Conservation (phyloP, 53 echinoderm and acorn worm genomes). For the Holothuria leucospilota region DNA sequence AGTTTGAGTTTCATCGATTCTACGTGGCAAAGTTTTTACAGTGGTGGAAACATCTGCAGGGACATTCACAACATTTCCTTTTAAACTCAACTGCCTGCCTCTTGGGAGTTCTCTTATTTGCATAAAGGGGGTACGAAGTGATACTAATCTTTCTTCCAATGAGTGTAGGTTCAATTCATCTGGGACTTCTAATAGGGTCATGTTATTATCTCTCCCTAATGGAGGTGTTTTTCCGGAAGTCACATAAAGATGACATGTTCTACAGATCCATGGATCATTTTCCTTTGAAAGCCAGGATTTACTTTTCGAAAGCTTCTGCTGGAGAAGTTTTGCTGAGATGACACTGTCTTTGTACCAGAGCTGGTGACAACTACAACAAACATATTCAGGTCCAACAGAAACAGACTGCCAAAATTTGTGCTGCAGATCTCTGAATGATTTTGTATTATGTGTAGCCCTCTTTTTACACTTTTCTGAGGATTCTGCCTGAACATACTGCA, state of each 20-base stretch:
- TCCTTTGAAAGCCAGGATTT: slow-evolving; percentile 3
- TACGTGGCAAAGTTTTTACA: slow-evolving; percentile 35
- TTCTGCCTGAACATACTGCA: slow-evolving; percentile 3
- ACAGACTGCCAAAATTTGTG: slow-evolving; percentile 27
- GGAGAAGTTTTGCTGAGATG: neutral
- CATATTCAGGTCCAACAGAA: slow-evolving; percentile 39
- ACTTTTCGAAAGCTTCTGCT: neutral
- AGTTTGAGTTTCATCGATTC: slow-evolving; percentile 29
- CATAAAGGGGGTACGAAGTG: too few species aligned
- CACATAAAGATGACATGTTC: slow-evolving; percentile 42
- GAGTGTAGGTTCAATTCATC: slow-evolving; percentile 20
- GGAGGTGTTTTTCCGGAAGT: slow-evolving; percentile 39
- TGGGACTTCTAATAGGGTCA: slow-evolving; percentile 10
- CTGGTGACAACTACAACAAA: slow-evolving; percentile 49
- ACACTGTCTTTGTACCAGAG: slow-evolving; percentile 58
- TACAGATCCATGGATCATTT: slow-evolving; percentile 48
- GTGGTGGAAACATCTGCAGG: slow-evolving; percentile 22
- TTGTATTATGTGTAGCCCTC: neutral
- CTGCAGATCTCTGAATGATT: slow-evolving; percentile 14
- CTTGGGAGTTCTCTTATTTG: slow-evolving; percentile 49
- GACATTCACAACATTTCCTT: slow-evolving; percentile 62
- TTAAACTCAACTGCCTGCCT: slow-evolving; percentile 40
- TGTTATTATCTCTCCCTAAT: slow-evolving; percentile 34
- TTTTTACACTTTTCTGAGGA: neutral
- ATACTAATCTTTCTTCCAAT: slow-evolving; percentile 44